Evolutionary conservation across 2,797 vertebrate genomes (phyloP).

Genomic region (Hippopotamyrus pictus): DNA sequence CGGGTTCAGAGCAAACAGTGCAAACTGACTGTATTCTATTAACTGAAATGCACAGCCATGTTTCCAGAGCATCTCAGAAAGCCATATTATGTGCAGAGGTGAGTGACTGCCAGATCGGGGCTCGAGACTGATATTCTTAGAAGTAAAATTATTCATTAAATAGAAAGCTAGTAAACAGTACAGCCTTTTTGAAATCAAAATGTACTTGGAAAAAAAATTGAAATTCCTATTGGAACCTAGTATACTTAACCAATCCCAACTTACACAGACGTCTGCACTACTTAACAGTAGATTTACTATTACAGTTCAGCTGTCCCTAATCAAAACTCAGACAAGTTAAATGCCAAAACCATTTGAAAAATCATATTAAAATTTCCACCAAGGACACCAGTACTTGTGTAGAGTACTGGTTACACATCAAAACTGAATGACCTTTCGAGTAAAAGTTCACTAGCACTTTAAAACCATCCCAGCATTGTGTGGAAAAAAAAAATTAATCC

Average conservation of each 20-base stretch:
- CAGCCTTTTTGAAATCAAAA: neutral
- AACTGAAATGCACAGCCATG: neutral
- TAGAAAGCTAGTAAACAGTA: neutral
- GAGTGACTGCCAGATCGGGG: neutral
- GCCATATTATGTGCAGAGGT: neutral
- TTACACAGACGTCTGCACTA: neutral
- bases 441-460: neutral
- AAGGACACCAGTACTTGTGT: neutral
- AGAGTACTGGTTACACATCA: neutral
- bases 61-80: neutral
- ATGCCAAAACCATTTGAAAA: neutral
- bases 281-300: neutral
- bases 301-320: neutral
- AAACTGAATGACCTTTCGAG: neutral
- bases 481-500: neutral
- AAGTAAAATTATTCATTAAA: neutral
- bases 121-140: neutral
- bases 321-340: neutral
- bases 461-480: neutral
- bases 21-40: neutral
- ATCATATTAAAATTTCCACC: neutral
- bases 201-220: neutral
- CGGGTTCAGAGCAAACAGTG: neutral
- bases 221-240: neutral
- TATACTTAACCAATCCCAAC: neutral